Evolutionary conservation across 2,888 invertebrate species (phyloP).

Genomic region (Rhyacophila evoluta): DNA sequence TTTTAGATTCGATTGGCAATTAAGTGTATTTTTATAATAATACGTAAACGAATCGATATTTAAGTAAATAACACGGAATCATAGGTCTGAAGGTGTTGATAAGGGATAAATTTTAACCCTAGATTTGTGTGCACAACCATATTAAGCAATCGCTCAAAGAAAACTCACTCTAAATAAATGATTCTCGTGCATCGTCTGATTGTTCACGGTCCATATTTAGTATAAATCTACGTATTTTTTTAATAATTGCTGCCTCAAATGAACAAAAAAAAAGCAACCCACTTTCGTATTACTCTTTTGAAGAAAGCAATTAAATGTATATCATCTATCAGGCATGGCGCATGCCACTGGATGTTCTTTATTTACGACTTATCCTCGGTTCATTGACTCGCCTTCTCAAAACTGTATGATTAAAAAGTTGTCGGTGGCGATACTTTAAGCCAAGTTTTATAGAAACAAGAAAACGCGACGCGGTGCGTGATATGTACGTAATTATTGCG

Average conservation of each 20-base stretch:
- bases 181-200: constrained; percentile 28
- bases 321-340: constrained; percentile 51
- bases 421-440: constrained; percentile 39
- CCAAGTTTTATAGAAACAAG: constrained; percentile 12
- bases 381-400: constrained; percentile 50
- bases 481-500: not conserved
- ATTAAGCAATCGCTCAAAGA: no score
- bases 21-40: no score
- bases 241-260: constrained; percentile 30
- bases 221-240: constrained; percentile 43
- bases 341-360: constrained; percentile 49
- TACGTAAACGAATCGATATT: no score
- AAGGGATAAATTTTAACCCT: no score
- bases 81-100: no score
- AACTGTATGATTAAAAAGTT: constrained; percentile 48
- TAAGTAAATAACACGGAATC: no score
- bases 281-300: constrained; percentile 30
- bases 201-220: constrained; percentile 7
- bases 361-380: constrained; percentile 46
- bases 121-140: no score
- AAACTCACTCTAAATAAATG: not conserved
- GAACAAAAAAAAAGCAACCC: not conserved
- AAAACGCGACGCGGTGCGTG: constrained; percentile 15
- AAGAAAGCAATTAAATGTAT: constrained; percentile 51
- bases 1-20: no score